phyloP scores from a whole-genome alignment of 2,797 vertebrate species.

The Champsocephalus esox region DNA sequence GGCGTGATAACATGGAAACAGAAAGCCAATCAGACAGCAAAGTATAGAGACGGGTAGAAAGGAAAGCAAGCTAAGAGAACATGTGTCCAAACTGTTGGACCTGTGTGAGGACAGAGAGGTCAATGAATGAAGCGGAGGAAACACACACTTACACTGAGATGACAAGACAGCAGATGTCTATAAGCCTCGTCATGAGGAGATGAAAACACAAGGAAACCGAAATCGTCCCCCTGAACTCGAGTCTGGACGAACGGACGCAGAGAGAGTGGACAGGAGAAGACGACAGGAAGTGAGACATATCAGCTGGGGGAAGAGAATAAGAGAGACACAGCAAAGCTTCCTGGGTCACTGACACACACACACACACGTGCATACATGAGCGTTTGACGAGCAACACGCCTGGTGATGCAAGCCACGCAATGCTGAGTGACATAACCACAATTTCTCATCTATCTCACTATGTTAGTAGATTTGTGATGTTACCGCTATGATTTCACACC shows the following conservation, averaged over 20 bases:
- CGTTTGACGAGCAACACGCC: constrained; percentile 4
- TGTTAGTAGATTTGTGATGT: not conserved
- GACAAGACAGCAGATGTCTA: constrained; percentile 15
- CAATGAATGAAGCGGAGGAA: not conserved
- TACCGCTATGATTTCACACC: not conserved
- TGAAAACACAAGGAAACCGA: not conserved
- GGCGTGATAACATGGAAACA: not conserved
- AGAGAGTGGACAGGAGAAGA: constrained; percentile 39
- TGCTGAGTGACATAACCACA: constrained; percentile 30
- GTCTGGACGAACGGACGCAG: not conserved
- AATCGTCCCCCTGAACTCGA: not conserved
- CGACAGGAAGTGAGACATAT: constrained; percentile 55
- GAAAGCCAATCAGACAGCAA: not conserved
- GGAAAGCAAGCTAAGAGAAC: not conserved
- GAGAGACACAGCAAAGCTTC: constrained; percentile 22
- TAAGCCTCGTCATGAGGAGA: not conserved
- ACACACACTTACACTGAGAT: constrained; percentile 37
- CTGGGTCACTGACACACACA: constrained; percentile 37
- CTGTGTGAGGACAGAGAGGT: not conserved
- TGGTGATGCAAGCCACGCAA: constrained; percentile 45
- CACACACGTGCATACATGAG: constrained; percentile 7
- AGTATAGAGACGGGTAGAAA: not conserved
- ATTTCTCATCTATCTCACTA: constrained; percentile 3
- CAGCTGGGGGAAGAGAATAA: constrained; percentile 38
- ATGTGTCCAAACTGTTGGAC: not conserved